Conservation (phyloP, 2,113 vertebrate species). For the Dinomys branickii region DNA sequence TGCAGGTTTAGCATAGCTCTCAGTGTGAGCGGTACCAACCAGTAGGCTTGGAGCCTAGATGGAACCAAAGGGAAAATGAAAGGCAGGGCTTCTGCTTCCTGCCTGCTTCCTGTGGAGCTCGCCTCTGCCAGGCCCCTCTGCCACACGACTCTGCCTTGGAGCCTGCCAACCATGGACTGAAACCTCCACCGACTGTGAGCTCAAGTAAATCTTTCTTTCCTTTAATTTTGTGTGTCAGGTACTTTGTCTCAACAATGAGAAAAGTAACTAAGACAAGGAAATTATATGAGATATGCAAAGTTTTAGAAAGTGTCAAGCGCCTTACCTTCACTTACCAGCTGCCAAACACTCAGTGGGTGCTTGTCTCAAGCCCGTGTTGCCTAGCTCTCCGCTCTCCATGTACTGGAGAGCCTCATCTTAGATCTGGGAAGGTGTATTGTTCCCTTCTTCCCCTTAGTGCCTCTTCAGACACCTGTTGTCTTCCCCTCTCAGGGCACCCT, state of each 20-base stretch:
- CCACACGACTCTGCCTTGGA: neutral
- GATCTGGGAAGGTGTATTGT: no score
- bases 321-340: neutral
- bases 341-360: neutral
- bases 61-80: neutral
- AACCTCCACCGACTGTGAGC: neutral
- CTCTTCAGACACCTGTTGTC: neutral
- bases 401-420: neutral
- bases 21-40: neutral
- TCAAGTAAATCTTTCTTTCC: neutral
- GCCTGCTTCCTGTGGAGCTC: neutral
- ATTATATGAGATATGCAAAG: neutral
- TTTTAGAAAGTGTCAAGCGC: neutral
- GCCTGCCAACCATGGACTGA: neutral
- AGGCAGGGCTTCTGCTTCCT: neutral
- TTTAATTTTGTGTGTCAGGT: neutral
- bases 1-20: neutral
- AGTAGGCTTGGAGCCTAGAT: neutral
- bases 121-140: neutral
- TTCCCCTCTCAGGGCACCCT: neutral
- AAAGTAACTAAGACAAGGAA: neutral
- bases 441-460: neutral
- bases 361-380: neutral
- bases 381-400: neutral
- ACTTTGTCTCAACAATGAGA: neutral